phyloP scores from a whole-genome alignment of 2,113 vertebrate species.

The Proteles cristata region DNA sequence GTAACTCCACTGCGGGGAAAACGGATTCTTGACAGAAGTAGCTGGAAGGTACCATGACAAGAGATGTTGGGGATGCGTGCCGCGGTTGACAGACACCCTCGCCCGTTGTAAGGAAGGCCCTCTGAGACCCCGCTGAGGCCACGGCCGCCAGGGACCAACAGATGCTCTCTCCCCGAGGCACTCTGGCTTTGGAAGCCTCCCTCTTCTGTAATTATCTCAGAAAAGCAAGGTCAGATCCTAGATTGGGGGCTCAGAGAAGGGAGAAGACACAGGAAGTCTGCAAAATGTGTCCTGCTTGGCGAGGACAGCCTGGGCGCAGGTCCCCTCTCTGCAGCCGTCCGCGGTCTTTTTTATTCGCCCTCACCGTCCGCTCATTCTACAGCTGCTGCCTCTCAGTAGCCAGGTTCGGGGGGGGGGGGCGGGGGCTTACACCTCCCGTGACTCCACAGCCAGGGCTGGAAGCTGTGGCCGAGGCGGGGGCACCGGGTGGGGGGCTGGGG shows the following conservation, averaged over 20 bases:
- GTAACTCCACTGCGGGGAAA: background rate
- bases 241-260: background rate
- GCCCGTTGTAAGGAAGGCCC: accelerated
- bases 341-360: accelerated
- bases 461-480: background rate
- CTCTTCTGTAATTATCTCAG: background rate
- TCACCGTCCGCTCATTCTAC: accelerated
- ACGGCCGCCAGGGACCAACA: background rate
- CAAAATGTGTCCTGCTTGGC: accelerated
- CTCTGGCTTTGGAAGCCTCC: background rate
- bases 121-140: background rate
- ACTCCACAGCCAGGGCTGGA: accelerated
- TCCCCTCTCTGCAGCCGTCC: accelerated
- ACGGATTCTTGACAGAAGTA: background rate
- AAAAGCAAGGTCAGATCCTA: background rate
- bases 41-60: background rate
- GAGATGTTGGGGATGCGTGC: accelerated
- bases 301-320: accelerated
- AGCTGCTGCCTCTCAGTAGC: background rate
- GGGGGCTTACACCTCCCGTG: accelerated
- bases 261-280: background rate
- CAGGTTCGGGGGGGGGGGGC: background rate
- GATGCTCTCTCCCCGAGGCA: accelerated
- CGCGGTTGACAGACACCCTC: no score
- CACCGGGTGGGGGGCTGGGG: background rate